Conservation (phyloP, 2,113 vertebrate genomes). For the Marmota monax region DNA sequence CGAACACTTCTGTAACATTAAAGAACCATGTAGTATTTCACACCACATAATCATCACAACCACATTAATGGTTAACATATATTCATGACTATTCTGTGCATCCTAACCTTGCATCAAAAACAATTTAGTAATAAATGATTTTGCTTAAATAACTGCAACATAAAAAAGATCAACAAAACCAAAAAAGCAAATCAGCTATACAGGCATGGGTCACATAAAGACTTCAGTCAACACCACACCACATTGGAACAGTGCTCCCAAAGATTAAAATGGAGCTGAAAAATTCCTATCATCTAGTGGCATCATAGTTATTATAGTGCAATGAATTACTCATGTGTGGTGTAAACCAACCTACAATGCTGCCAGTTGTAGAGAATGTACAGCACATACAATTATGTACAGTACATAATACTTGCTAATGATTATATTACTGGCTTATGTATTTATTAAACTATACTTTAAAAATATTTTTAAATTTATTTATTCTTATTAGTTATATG, state of each 20-base stretch:
- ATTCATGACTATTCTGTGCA: too few relatives aligned
- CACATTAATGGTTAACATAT: too few relatives aligned
- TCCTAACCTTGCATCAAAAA: too few relatives aligned
- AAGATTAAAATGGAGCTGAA: not conserved
- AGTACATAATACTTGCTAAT: too few relatives aligned
- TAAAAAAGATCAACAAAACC: not conserved
- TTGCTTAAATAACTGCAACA: not conserved
- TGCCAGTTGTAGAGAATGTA: not conserved
- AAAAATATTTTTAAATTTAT: too few relatives aligned
- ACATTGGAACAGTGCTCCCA: not conserved
- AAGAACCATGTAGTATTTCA: not conserved
- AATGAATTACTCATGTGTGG: not conserved
- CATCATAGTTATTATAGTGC: not conserved
- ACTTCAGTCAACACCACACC: not conserved
- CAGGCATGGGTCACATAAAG: not conserved
- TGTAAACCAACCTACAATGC: not conserved
- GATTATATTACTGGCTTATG: not conserved
- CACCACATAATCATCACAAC: too few relatives aligned
- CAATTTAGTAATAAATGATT: not conserved
- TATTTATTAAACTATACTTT: too few relatives aligned
- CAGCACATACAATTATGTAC: not conserved
- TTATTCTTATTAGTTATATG: too few relatives aligned
- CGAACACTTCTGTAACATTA: slow-evolving; percentile 23
- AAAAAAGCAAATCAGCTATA: not conserved
- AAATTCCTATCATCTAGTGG: not conserved